These are phyloP conservation scores for Liparis tanakae DNA, from an alignment of 2,797 vertebrate genomes.

Conservation along the genomic window DNA sequence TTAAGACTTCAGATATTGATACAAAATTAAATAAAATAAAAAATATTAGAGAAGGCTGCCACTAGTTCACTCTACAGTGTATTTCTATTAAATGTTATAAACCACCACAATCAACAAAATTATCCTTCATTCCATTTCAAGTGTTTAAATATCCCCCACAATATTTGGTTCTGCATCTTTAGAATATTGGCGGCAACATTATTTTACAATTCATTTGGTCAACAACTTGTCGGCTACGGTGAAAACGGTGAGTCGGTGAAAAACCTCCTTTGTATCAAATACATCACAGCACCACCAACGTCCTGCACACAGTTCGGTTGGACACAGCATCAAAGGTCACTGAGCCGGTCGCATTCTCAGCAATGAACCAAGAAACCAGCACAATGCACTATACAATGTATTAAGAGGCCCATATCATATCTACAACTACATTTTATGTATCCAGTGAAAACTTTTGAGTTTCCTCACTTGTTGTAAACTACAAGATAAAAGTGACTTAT, in stretches of 20 bases:
- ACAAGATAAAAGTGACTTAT: conserved; percentile 3
- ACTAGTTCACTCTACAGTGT: conserved; percentile 12
- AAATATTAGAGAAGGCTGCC: conserved; percentile 13
- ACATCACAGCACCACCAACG: conserved; percentile 27
- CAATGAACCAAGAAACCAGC: not conserved
- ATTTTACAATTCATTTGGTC: conserved; percentile 58
- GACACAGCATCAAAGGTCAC: conserved; percentile 2
- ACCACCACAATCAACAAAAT: conserved; percentile 11
- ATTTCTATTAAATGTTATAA: conserved; percentile 19
- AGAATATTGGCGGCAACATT: conserved; percentile 15
- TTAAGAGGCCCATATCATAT: not conserved
- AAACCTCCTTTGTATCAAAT: conserved; percentile 50
- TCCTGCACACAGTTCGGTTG: not conserved
- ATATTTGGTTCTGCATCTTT: conserved; percentile 39
- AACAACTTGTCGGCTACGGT: conserved; percentile 12
- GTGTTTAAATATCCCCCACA: conserved; percentile 10
- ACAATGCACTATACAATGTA: not conserved
- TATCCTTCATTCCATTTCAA: conserved; percentile 26
- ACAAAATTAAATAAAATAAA: not conserved
- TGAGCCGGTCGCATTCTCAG: not conserved
- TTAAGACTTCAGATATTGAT: conserved; percentile 9
- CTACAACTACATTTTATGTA: not conserved
- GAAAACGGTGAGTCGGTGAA: conserved; percentile 33
- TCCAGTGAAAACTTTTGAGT: conserved; percentile 17
- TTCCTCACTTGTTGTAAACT: conserved; percentile 10